Base-by-base conservation (phyloP, 2,888 invertebrate species). In the Ophioninae sp. region DNA sequence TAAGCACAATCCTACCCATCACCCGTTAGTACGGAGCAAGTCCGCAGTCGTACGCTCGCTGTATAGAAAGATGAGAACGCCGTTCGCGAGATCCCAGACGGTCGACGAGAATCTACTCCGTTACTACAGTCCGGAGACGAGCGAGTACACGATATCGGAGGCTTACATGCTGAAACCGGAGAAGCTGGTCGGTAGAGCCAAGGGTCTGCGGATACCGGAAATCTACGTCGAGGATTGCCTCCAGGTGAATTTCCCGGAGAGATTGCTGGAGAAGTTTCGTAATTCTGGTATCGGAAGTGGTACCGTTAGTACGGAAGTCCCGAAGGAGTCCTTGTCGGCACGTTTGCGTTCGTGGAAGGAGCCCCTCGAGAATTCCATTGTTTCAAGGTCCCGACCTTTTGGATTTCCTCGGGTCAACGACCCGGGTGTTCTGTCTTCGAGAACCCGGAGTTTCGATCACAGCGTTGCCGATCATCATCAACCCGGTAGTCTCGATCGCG, bases 21-120 rank as follows among this genome's bases (percentile, higher is more conserved):
- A 91, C 89, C 91, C 92, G 88, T 90, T 93, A 91, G 92, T 93
- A 92, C 92, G 93, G 92, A 93, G 93, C 93, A 93, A 93, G 92
- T 93, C 92, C 92, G 93, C 92, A 92, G 93, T 93, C 88, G 91
- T 93, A 85, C 92, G 93, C 90, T 93, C 92, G 90, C 91, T 92
- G 89, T 92, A 92, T 89, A 91, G 90, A 90, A 93, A 92, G 90
- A 92, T 92, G 90, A 91, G 91, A 89, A 91, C 91, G 86, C 92
- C 93, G 79, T 92, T 93, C 88, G 90, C 91, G 87, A 92, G 92
- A 85, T 93, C 93, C 86, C 92, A 90, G 87, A 92, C 93, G 85
- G 91, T 93, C 89, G 93, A 93, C 88, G 93, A 93, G 87, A 92
- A 90, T 87, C 87, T 92, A 82, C 87, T 92, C 86, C 90, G 91